Conservation (phyloP, 2,113 vertebrate genomes). For the Setophaga kirtlandii region DNA sequence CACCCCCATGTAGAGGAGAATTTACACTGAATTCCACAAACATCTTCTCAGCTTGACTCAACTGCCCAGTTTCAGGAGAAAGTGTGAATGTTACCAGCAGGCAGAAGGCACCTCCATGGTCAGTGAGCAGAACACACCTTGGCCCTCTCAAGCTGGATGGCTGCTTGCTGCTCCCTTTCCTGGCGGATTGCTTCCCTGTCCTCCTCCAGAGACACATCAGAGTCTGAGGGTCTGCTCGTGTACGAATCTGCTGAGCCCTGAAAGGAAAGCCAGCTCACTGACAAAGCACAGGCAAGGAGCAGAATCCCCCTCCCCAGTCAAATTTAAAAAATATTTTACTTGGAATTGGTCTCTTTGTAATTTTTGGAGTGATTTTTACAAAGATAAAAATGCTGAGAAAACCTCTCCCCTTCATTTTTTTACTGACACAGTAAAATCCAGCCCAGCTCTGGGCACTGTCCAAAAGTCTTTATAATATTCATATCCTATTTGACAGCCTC, state of each 20-base stretch:
- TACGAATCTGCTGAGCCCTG: constrained; percentile 99
- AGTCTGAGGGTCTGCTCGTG: constrained; percentile 98
- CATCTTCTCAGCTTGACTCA: neutral
- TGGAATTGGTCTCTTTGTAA: neutral
- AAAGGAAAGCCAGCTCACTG: constrained; percentile 9
- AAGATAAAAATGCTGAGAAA: neutral
- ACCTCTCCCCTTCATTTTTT: neutral
- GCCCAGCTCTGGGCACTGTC: neutral
- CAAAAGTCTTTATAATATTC: neutral
- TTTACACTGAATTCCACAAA: neutral
- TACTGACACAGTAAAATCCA: neutral
- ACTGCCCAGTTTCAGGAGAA: accelerated
- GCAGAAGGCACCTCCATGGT: accelerated
- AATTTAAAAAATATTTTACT: neutral
- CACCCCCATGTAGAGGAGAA: neutral
- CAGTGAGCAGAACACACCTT: constrained; percentile 77
- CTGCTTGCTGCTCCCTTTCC: constrained; percentile 93
- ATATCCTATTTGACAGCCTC: neutral
- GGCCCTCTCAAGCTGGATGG: constrained; percentile 93
- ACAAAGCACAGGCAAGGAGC: neutral
- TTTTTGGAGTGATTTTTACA: neutral
- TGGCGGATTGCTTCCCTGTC: constrained; percentile 93
- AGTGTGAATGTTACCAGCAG: neutral
- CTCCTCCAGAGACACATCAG: constrained; percentile 97
- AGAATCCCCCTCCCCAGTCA: neutral